Conservation (phyloP, 1,140 invertebrate species). For the Drosophila arizonae region DNA sequence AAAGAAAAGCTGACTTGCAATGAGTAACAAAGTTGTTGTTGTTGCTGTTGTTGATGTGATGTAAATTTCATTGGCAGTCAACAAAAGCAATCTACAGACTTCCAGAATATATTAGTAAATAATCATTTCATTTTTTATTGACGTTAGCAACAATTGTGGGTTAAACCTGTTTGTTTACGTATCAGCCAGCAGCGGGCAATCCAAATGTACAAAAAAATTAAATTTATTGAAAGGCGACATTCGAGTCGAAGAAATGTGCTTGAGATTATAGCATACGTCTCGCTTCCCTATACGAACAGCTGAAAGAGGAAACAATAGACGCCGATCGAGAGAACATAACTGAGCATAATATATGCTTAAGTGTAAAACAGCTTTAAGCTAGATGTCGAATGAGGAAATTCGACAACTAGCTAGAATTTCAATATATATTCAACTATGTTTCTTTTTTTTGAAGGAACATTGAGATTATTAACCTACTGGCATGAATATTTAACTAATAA, state of each 20-base stretch:
- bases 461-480: no score
- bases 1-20: conserved; percentile 19
- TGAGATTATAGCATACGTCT: background rate
- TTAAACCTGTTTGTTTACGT: conserved; percentile 46
- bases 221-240: conserved; percentile 27
- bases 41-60: conserved; percentile 19
- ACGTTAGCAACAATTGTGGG: conserved; percentile 40
- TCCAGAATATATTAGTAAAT: conserved; percentile 31
- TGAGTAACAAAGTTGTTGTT: conserved; percentile 38
- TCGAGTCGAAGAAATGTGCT: conserved; percentile 7
- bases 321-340: background rate
- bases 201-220: conserved; percentile 4
- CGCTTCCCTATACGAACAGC: conserved; percentile 10
- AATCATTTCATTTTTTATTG: conserved; percentile 25
- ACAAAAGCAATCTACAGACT: conserved; percentile 31
- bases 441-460: no score
- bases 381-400: background rate
- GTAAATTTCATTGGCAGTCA: conserved; percentile 47
- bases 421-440: no score
- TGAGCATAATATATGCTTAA: conserved; percentile 2
- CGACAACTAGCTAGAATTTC: no score
- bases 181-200: background rate
- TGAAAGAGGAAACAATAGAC: conserved; percentile 7
- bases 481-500: no score
- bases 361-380: background rate